A percentile compares a stretch with the other conserved stretches of the same genome.
Conservation (phyloP, 1,140 invertebrate genomes). For the Drosophila nasuta region DNA sequence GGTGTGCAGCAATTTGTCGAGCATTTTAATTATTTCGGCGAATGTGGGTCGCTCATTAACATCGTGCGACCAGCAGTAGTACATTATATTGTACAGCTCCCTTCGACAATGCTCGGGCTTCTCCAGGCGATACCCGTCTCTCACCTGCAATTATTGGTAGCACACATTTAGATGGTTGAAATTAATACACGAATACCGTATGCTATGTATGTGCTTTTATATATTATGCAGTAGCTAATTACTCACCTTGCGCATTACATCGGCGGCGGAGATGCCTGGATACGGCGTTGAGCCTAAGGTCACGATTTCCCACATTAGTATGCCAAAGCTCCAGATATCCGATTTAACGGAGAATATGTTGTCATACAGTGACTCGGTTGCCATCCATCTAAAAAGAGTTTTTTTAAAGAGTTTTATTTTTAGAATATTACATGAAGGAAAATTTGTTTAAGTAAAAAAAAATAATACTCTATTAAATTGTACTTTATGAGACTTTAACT, state of each 20-base stretch:
- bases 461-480: too few species aligned
- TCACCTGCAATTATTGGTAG: conserved; percentile 86
- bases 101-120: conserved; percentile 95
- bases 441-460: too few species aligned
- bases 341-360: conserved; percentile 96
- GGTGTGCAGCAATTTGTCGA: conserved; percentile 93
- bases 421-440: too few species aligned
- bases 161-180: background rate
- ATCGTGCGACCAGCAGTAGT: conserved; percentile 96
- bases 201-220: background rate
- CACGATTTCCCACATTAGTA: conserved; percentile 97
- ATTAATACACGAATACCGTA: background rate
- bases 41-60: conserved; percentile 91
- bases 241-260: conserved; percentile 91
- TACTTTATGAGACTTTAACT: too few species aligned
- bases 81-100: conserved; percentile 97
- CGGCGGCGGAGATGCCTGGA: conserved; percentile 93
- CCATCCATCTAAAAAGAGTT: conserved; percentile 92
- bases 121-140: conserved; percentile 93
- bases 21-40: conserved; percentile 90
- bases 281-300: conserved; percentile 96
- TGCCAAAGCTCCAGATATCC: conserved; percentile 97
- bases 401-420: background rate
- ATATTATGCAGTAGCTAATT: too few species aligned
- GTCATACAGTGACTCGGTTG: conserved; percentile 95